These are phyloP conservation scores for Drosophila macrospina DNA, from an alignment of 2,888 invertebrate species.

Conservation along the genomic window DNA sequence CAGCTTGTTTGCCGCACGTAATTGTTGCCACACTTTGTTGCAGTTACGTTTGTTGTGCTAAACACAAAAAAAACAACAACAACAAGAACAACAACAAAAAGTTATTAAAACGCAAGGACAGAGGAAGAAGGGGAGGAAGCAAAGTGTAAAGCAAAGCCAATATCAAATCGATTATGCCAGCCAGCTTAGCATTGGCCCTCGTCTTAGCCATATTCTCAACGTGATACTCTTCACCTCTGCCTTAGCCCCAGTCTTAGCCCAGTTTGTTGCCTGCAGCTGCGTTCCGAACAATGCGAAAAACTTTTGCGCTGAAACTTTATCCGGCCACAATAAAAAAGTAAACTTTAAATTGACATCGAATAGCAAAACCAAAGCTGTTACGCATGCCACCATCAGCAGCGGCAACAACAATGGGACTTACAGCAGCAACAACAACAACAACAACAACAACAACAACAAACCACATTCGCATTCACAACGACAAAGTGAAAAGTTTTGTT, in stretches of 20 bases:
- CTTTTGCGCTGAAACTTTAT: slow-evolving; percentile 54
- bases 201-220: too few relatives aligned
- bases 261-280: slow-evolving; percentile 24
- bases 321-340: slow-evolving; percentile 44
- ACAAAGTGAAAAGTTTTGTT: slow-evolving; percentile 73
- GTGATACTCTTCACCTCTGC: too few relatives aligned
- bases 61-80: too few relatives aligned
- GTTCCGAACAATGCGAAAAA: slow-evolving; percentile 46
- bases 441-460: slow-evolving; percentile 15
- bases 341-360: slow-evolving; percentile 81
- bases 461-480: slow-evolving; percentile 61
- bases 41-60: slow-evolving; percentile 15
- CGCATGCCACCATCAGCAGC: slow-evolving; percentile 38
- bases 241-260: slow-evolving; percentile 1
- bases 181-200: slow-evolving; percentile 49
- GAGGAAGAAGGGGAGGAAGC: slow-evolving; percentile 27
- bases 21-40: slow-evolving; percentile 71
- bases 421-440: slow-evolving; percentile 7
- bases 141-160: background rate
- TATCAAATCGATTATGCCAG: slow-evolving; percentile 68
- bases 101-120: slow-evolving; percentile 77
- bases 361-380: slow-evolving; percentile 61
- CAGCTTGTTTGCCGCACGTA: slow-evolving; percentile 73
- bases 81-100: slow-evolving; percentile 60
- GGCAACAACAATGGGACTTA: slow-evolving; percentile 12